Evolutionary conservation across 2,113 vertebrate species (phyloP).

Genomic region (Limanda limanda): DNA sequence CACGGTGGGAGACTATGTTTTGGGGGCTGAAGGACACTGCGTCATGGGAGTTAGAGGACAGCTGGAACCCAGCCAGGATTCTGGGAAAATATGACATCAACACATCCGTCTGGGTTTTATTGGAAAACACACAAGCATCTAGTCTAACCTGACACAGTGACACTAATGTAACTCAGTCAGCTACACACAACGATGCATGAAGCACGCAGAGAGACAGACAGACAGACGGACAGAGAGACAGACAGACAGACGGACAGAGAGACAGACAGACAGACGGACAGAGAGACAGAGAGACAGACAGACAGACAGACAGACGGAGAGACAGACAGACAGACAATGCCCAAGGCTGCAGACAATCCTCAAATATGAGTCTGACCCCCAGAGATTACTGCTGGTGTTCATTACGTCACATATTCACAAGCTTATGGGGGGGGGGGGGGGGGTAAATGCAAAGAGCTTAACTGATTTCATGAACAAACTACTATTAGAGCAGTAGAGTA

Average conservation of each 20-base stretch:
- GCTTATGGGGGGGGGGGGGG: neutral
- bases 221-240: neutral
- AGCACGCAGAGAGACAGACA: neutral
- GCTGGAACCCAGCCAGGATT: conserved; percentile 59
- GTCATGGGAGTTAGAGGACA: conserved; percentile 64
- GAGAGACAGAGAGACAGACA: neutral
- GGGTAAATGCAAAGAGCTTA: neutral
- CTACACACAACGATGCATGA: conserved; percentile 14
- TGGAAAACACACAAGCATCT: conserved; percentile 12
- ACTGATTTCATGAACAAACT: conserved; percentile 13
- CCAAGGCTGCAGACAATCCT: neutral
- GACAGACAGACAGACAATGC: too few species aligned
- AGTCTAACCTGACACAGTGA: neutral
- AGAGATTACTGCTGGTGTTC: neutral
- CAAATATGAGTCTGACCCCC: conserved; percentile 1
- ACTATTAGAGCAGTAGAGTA: conserved; percentile 9
- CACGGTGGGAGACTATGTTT: conserved; percentile 48
- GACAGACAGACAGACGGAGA: neutral
- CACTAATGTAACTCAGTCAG: conserved; percentile 3
- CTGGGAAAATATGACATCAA: conserved; percentile 44
- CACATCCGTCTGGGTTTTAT: conserved; percentile 39
- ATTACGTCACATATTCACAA: neutral
- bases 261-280: too few species aligned
- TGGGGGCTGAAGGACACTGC: conserved; percentile 73
- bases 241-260: neutral